Evolutionary conservation across 2,797 vertebrate genomes (phyloP).

Genomic region (Takifugu ocellatus): DNA sequence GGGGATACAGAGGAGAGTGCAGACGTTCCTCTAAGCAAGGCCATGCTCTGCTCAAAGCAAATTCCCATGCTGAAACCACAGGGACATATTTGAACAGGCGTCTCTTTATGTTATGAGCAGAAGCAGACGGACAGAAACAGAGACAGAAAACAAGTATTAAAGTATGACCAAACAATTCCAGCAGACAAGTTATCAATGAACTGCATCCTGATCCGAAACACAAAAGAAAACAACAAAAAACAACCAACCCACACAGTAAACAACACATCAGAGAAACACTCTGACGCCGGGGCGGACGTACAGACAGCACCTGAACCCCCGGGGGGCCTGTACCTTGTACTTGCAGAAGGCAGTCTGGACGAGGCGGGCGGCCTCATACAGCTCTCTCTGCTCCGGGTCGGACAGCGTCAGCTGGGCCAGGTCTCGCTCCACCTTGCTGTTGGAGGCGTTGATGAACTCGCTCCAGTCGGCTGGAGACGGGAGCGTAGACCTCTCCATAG

Average conservation of each 20-base stretch:
- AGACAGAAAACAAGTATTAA: constrained; percentile 37
- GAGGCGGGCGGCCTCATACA: constrained; percentile 96
- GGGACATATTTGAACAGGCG: constrained; percentile 49
- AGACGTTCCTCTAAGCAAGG: constrained; percentile 75
- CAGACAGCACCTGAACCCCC: constrained; percentile 44
- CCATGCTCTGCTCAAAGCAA: constrained; percentile 80
- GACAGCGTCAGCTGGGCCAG: constrained; percentile 97
- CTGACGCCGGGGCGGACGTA: constrained; percentile 19
- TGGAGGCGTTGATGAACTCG: constrained; percentile 95
- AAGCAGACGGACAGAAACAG: constrained; percentile 48
- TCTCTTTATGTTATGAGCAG: constrained; percentile 35
- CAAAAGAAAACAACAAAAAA: constrained; percentile 1
- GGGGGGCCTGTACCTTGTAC: constrained; percentile 88
- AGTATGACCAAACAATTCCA: constrained; percentile 22
- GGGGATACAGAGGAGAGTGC: constrained; percentile 61
- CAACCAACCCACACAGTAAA: constrained; percentile 10
- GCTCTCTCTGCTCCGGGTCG: constrained; percentile 96
- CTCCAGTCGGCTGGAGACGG: constrained; percentile 95
- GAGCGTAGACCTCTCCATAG: constrained; percentile 86
- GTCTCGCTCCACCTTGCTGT: constrained; percentile 95
- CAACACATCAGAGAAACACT: constrained; percentile 23
- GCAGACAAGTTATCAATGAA: constrained; percentile 22
- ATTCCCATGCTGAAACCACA: constrained; percentile 79
- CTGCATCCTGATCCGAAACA: constrained; percentile 15
- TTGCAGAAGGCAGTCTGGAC: constrained; percentile 99